Evolutionary conservation across 1,140 invertebrate genomes (phyloP).

Genomic region (Lysiphlebus fabarum): DNA sequence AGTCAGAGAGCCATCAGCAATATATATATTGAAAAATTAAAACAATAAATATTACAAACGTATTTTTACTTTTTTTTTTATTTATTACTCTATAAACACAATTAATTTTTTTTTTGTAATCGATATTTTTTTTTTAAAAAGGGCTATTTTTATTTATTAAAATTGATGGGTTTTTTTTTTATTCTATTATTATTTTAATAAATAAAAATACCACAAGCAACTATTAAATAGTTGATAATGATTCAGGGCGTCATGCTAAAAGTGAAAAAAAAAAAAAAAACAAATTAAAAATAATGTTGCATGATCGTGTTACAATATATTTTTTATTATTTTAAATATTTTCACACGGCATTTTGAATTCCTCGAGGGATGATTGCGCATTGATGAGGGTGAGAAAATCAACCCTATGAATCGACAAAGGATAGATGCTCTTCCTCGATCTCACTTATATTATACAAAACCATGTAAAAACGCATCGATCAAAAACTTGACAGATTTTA

Average conservation of each 20-base stretch:
- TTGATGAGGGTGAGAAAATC: constrained; percentile 46
- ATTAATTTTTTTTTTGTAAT: too few relatives aligned
- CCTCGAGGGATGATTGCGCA: constrained; percentile 48
- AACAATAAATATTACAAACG: too few relatives aligned
- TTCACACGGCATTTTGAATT: constrained; percentile 50
- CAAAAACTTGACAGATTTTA: constrained; percentile 55
- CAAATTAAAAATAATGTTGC: not conserved
- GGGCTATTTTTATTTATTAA: too few relatives aligned
- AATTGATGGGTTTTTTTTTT: too few relatives aligned
- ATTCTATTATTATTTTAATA: too few relatives aligned
- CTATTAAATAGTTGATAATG: not conserved
- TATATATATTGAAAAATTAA: too few relatives aligned
- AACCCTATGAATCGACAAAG: constrained; percentile 30
- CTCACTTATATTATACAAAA: not conserved
- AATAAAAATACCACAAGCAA: not conserved
- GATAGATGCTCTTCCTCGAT: constrained; percentile 10
- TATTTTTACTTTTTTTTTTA: too few relatives aligned
- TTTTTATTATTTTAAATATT: constrained; percentile 40
- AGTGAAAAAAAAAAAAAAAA: too few relatives aligned
- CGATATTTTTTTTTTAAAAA: too few relatives aligned
- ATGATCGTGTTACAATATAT: constrained; percentile 4
- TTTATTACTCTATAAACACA: too few relatives aligned
- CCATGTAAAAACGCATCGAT: constrained; percentile 44
- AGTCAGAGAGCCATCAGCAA: too few relatives aligned
- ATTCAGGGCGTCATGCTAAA: not conserved